Evolutionary conservation across 2,113 vertebrate genomes (phyloP).

Genomic region (Nycticebus coucang): DNA sequence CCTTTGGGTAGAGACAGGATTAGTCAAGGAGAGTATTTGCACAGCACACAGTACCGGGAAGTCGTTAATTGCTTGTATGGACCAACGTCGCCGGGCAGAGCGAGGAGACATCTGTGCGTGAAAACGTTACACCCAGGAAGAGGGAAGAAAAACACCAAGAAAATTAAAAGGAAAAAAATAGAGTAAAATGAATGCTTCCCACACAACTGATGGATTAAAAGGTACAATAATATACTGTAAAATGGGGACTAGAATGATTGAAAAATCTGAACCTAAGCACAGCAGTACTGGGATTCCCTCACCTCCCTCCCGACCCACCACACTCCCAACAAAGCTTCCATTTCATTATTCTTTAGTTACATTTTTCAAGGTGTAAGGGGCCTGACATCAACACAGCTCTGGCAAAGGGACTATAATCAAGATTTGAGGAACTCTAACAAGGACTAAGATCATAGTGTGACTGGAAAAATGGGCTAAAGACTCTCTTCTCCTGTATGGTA

Average conservation of each 20-base stretch:
- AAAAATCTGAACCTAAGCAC: background rate
- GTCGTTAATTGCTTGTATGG: constrained; percentile 98
- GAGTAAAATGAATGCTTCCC: constrained; percentile 83
- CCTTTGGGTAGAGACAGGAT: constrained; percentile 88
- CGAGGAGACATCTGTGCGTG: constrained; percentile 94
- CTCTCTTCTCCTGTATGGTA: too few relatives aligned
- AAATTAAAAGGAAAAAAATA: constrained; percentile 86
- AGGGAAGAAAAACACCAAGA: constrained; percentile 88
- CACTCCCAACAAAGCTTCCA: background rate
- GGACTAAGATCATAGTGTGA: background rate
- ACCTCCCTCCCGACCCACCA: constrained; percentile 1
- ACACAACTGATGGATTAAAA: constrained; percentile 82
- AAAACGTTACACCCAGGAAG: constrained; percentile 88
- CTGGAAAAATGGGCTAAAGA: background rate
- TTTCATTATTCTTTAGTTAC: background rate
- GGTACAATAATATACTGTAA: constrained; percentile 34
- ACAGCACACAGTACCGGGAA: constrained; percentile 96
- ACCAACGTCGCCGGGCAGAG: constrained; percentile 97
- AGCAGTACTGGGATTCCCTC: background rate
- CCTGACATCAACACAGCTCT: background rate
- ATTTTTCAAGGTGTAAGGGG: background rate
- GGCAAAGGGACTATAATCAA: background rate
- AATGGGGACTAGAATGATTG: background rate
- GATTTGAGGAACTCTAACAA: background rate
- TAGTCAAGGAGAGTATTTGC: constrained; percentile 86